These are phyloP conservation scores for Drosophila anomelani DNA, from an alignment of 2,888 invertebrate genomes.

Conservation along the genomic window DNA sequence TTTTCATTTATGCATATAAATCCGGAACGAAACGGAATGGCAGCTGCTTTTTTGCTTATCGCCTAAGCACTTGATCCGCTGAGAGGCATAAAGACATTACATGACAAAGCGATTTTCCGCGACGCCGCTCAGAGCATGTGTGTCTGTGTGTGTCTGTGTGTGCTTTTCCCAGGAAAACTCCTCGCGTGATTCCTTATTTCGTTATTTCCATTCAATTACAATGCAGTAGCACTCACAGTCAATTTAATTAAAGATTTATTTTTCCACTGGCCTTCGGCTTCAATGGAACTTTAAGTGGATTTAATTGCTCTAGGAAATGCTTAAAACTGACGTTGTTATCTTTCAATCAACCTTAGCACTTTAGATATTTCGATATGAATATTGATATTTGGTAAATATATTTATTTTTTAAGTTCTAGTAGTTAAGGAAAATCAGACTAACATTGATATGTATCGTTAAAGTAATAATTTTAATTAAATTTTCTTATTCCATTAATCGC, in stretches of 20 bases:
- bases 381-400: conserved; percentile 32
- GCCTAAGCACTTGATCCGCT: conserved; percentile 74
- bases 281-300: conserved; percentile 14
- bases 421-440: conserved; percentile 67
- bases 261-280: conserved; percentile 25
- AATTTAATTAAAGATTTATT: conserved; percentile 30
- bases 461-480: conserved; percentile 48
- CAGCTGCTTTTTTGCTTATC: conserved; percentile 74
- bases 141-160: neutral
- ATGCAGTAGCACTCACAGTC: conserved; percentile 20
- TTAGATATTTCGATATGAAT: conserved; percentile 45
- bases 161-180: conserved; percentile 14
- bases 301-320: conserved; percentile 10
- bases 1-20: conserved; percentile 70
- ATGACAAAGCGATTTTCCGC: conserved; percentile 74
- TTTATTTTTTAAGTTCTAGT: conserved; percentile 15
- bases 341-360: conserved; percentile 18
- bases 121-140: conserved; percentile 15
- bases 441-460: conserved; percentile 75
- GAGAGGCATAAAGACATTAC: conserved; percentile 69
- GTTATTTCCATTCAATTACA: conserved; percentile 46
- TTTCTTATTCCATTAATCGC: conserved; percentile 23
- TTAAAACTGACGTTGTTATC: neutral
- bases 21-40: conserved; percentile 46
- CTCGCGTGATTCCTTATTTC: conserved; percentile 45